These are phyloP conservation scores for Takifugu rubripes DNA, from an alignment of 2,797 vertebrate genomes.

Conservation along the genomic window DNA sequence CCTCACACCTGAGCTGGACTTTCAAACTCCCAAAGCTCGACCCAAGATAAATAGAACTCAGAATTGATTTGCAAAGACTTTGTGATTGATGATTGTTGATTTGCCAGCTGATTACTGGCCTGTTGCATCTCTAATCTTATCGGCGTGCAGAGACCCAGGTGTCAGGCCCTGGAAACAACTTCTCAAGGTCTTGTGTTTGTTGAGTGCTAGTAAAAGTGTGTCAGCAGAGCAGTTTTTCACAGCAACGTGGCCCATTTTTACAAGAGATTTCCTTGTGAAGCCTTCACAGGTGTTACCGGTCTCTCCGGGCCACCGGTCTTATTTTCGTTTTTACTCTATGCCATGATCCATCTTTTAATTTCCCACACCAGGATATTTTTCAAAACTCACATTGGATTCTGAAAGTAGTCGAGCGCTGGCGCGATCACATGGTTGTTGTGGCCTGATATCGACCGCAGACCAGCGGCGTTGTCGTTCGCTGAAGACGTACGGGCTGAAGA, in stretches of 20 bases:
- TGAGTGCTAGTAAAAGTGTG: constrained; percentile 30
- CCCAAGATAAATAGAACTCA: too few species aligned
- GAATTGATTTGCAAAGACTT: too few species aligned
- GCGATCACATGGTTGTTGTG: too few species aligned
- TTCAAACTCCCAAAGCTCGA: too few species aligned
- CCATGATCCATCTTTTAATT: constrained; percentile 10
- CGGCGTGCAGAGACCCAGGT: constrained; percentile 1
- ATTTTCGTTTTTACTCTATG: constrained; percentile 30
- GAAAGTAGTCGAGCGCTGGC: neutral
- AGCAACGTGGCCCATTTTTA: constrained; percentile 36
- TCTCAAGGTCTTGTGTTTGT: constrained; percentile 37
- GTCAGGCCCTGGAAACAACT: constrained; percentile 5
- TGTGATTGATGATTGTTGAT: constrained; percentile 22
- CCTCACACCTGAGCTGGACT: too few species aligned
- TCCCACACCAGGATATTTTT: neutral
- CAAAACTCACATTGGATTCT: neutral
- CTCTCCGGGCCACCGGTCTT: constrained; percentile 35
- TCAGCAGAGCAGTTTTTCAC: constrained; percentile 29
- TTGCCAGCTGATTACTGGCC: constrained; percentile 9
- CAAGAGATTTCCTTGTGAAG: neutral
- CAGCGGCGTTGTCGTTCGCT: constrained; percentile 38
- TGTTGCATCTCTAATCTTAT: neutral
- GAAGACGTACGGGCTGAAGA: constrained; percentile 52
- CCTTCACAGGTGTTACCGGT: constrained; percentile 23
- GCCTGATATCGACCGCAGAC: constrained; percentile 33